Conservation (phyloP, 2,888 invertebrate species). For the Loripinus fragilis region DNA sequence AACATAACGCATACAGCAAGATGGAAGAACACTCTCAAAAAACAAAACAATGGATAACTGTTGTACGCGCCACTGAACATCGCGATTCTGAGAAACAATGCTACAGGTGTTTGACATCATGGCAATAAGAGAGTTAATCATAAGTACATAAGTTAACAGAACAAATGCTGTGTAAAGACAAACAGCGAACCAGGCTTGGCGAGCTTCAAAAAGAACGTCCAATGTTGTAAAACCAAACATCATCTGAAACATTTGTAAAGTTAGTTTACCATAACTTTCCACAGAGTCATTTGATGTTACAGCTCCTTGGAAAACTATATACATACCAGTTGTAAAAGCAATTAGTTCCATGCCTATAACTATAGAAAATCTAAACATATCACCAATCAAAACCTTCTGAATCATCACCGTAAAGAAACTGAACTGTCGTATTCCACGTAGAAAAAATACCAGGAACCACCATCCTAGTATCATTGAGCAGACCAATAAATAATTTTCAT, state of each 20-base stretch:
- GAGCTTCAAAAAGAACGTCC: slow-evolving; percentile 54
- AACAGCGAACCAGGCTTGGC: slow-evolving; percentile 48
- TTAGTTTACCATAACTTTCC: slow-evolving; percentile 40
- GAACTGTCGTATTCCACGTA: slow-evolving; percentile 48
- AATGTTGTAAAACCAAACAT: slow-evolving; percentile 55
- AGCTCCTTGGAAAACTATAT: slow-evolving; percentile 51
- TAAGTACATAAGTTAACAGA: slow-evolving; percentile 47
- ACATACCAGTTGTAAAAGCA: slow-evolving; percentile 57
- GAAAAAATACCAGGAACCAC: slow-evolving; percentile 64
- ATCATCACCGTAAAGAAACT: slow-evolving; percentile 65
- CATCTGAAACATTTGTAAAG: slow-evolving; percentile 52
- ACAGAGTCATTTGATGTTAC: slow-evolving; percentile 13
- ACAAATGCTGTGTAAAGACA: slow-evolving; percentile 48
- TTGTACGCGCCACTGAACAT: slow-evolving; percentile 52
- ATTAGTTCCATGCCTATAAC: slow-evolving; percentile 56
- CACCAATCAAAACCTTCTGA: slow-evolving; percentile 56
- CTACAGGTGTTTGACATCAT: slow-evolving; percentile 60
- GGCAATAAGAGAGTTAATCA: slow-evolving; percentile 56
- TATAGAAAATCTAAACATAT: slow-evolving; percentile 59
- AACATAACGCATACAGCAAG: slow-evolving; percentile 33
- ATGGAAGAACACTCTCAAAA: slow-evolving; percentile 53
- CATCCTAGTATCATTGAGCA: slow-evolving; percentile 55
- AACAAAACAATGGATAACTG: slow-evolving; percentile 57
- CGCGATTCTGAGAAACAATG: slow-evolving; percentile 50
- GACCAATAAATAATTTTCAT: slow-evolving; percentile 51